These are phyloP conservation scores for Drosophila navojoa DNA, from an alignment of 1,140 invertebrate genomes.

Conservation along the genomic window DNA sequence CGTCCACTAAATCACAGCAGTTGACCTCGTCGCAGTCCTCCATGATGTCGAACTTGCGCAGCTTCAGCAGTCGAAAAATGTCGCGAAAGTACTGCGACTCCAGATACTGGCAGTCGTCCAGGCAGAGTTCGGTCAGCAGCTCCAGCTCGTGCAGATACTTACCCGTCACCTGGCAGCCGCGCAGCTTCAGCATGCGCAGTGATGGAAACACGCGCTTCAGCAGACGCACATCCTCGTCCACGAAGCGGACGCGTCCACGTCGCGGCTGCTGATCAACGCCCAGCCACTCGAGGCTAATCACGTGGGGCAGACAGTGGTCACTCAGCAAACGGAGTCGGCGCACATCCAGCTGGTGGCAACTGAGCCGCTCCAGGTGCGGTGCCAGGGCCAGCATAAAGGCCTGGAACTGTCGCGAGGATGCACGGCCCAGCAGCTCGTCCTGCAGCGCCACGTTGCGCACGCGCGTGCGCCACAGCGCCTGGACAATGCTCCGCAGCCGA, in stretches of 20 bases:
- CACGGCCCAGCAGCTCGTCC: conserved; percentile 43
- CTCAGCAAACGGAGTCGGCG: conserved; percentile 49
- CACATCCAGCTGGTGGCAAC: conserved; percentile 59
- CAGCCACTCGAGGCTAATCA: conserved; percentile 58
- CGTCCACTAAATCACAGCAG: conserved; percentile 68
- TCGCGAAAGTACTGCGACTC: conserved; percentile 71
- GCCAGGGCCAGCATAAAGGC: conserved; percentile 51
- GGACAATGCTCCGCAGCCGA: conserved; percentile 57
- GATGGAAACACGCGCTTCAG: conserved; percentile 58
- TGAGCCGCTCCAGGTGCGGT: conserved; percentile 54
- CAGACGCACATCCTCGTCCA: conserved; percentile 69
- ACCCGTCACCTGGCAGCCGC: conserved; percentile 64
- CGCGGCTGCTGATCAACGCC: conserved; percentile 17
- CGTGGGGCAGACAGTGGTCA: conserved; percentile 27
- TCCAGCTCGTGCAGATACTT: conserved; percentile 62
- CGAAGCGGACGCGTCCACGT: conserved; percentile 47
- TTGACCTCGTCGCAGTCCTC: conserved; percentile 77
- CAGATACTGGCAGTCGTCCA: conserved; percentile 71
- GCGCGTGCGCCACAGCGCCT: conserved; percentile 65
- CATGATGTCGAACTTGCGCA: conserved; percentile 76
- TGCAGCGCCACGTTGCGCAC: conserved; percentile 55
- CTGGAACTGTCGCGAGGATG: conserved; percentile 44
- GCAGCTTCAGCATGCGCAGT: conserved; percentile 53
- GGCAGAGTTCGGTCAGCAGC: conserved; percentile 52
- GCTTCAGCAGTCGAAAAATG: conserved; percentile 55